Base-by-base conservation (phyloP, 2,888 invertebrate genomes). In the Polymixis lichenea region DNA sequence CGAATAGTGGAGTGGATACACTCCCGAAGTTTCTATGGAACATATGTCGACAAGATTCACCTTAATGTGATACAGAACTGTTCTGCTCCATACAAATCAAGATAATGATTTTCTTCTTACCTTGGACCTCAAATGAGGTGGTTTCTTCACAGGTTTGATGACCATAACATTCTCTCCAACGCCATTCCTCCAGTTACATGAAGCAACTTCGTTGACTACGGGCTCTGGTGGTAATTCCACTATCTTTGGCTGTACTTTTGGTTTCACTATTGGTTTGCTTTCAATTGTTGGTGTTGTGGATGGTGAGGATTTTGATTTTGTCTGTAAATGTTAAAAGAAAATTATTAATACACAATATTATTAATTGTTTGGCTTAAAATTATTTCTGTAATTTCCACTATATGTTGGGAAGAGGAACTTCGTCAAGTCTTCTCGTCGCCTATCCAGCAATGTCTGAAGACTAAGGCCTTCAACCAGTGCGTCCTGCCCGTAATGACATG, bases 41-140 rank as follows among this genome's bases (percentile, higher is more conserved):
- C n/a, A n/a, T n/a, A n/a, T n/a, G n/a, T n/a, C n/a, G n/a, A n/a
- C n/a, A n/a, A n/a, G n/a, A n/a, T n/a, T n/a, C n/a, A n/a, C n/a
- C n/a, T n/a, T n/a, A 38, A 22, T 38, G 22, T 9, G 43, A 62
- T n/a, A 43, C 9, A 62, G n/a, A 43, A 43, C 64, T 46, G 9
- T 11, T 19, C 51, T 25, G 13, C 15, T 22, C 22, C n/a, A 53
- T 22, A 38, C 2, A 56, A n/a, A 11, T 2, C 11, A 19, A 67
- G n/a, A 13, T 1, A 8, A 22, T 32, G 4, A 32, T 8, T 11
- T 7, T 25, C 19, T 17, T 28, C 49, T 77, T 17, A 97, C 97
- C 95, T 97, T 97, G 17, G 97, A 98, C 82, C 97, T 93, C 86
- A 97, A 93, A 94, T 97, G 98, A 1, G 97, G 97, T 11, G 97